These are phyloP conservation scores for Mycalesis mineus DNA, from an alignment of 2,888 invertebrate species.

Conservation along the genomic window DNA sequence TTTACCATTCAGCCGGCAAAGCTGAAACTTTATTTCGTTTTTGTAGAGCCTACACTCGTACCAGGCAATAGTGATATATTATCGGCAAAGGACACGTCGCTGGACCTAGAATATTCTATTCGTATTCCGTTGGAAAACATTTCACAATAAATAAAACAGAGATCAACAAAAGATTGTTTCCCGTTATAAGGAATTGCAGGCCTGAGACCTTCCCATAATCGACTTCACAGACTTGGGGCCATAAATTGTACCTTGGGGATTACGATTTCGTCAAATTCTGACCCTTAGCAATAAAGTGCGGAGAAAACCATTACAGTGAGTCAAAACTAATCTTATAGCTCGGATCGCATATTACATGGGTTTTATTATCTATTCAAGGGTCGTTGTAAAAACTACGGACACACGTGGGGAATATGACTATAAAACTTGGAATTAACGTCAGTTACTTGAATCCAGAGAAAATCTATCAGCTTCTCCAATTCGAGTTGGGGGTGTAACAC, in stretches of 20 bases:
- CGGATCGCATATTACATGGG: not conserved
- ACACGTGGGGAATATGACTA: too few relatives aligned
- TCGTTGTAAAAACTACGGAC: not conserved
- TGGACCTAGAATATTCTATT: not conserved
- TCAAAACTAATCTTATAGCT: constrained; percentile 6
- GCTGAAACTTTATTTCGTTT: too few relatives aligned
- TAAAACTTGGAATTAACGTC: too few relatives aligned
- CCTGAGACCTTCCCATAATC: constrained; percentile 17
- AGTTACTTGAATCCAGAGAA: too few relatives aligned
- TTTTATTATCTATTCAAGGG: not conserved
- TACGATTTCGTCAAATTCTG: constrained; percentile 26
- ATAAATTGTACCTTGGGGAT: constrained; percentile 27
- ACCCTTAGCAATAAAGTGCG: constrained; percentile 17
- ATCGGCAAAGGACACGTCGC: not conserved
- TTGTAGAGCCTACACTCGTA: too few relatives aligned
- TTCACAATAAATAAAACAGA: constrained; percentile 8
- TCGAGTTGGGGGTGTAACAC: too few relatives aligned
- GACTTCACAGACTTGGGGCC: constrained; percentile 26
- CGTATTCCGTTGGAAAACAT: not conserved
- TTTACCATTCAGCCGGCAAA: too few relatives aligned
- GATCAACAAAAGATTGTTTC: constrained; percentile 18
- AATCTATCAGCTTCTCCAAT: too few relatives aligned
- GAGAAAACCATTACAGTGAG: constrained; percentile 21
- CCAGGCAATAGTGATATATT: too few relatives aligned
- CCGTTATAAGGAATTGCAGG: constrained; percentile 6